Base-by-base conservation (phyloP, 1,140 invertebrate species). In the Xylocopa sonorina region DNA sequence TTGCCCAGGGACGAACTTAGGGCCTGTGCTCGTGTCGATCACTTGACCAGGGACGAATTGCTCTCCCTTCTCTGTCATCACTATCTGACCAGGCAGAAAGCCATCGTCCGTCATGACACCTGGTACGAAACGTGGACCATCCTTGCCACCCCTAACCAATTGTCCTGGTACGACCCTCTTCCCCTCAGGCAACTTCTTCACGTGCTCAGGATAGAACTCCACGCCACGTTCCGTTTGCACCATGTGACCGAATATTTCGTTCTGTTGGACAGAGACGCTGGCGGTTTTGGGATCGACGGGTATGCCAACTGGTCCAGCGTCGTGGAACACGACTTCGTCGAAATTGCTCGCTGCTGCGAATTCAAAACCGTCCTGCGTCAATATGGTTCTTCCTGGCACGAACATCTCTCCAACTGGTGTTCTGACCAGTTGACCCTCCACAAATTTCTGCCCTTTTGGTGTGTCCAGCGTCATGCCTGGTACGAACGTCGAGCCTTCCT, bases 1-100 rank as follows among this genome's bases (percentile, higher is more conserved):
- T 91, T 96, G 95, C 3, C 96, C 96, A 32, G 96, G 95, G 18
- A 96, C 95, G 88, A 96, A 96, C 92, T 95, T 94, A 16, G 94
- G 93, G 0, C 94, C 94, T 32, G 90, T 90, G 21, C 89, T 90
- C 0, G 94, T 95, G 67, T 94, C 93, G 5, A 95, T 93, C 0
- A 95, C 93, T 86, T 95, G 94, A 5, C 94, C 94, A 3, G 94
- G 94, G 21, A 95, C 91, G 88, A 96, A 96, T 78, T 96, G 95
- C 88, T 96, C 95, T 3, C 95, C 95, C 72, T 94, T 94, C 88
- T 95, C 95, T 7, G 95, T 96, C 76, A 93, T 94, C 0, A 96
- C 94, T 75, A 95, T 93, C 92, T 96, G 95, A 5, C 96, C 96
- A 0, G 96, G 95, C 18, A 96, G 92, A 87, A 97, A 96, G 46